These are phyloP conservation scores for Opisthocomus hoazin DNA, from an alignment of 2,113 vertebrate species.

Conservation along the genomic window DNA sequence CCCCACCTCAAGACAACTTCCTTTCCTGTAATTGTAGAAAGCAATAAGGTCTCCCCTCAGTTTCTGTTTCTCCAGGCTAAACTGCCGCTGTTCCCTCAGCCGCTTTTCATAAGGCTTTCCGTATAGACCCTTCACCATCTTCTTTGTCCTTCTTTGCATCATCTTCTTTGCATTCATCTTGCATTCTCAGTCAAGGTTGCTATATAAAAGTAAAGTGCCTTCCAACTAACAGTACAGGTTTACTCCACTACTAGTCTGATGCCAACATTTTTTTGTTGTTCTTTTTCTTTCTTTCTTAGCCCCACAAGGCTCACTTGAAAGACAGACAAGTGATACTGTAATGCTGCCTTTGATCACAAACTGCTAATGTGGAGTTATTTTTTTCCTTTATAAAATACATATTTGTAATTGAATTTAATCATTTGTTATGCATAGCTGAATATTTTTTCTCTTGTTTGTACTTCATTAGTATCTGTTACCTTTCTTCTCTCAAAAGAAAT, in stretches of 20 bases:
- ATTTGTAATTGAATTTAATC: background rate
- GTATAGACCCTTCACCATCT: background rate
- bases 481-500: background rate
- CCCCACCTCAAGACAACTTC: background rate
- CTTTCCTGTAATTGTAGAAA: background rate
- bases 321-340: background rate
- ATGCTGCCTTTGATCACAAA: background rate
- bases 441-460: background rate
- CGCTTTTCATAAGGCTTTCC: rapidly evolving
- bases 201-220: background rate
- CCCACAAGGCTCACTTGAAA: background rate
- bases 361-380: background rate
- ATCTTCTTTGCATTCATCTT: background rate
- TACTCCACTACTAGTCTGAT: background rate
- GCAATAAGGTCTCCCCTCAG: rapidly evolving
- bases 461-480: background rate
- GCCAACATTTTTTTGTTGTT: background rate
- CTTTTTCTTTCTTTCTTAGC: background rate
- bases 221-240: background rate
- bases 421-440: background rate
- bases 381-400: background rate
- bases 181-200: background rate
- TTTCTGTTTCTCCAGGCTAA: background rate
- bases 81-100: rapidly evolving
- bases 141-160: background rate